Base-by-base conservation (phyloP, 1,140 invertebrate genomes). In the Gryon sp. region DNA sequence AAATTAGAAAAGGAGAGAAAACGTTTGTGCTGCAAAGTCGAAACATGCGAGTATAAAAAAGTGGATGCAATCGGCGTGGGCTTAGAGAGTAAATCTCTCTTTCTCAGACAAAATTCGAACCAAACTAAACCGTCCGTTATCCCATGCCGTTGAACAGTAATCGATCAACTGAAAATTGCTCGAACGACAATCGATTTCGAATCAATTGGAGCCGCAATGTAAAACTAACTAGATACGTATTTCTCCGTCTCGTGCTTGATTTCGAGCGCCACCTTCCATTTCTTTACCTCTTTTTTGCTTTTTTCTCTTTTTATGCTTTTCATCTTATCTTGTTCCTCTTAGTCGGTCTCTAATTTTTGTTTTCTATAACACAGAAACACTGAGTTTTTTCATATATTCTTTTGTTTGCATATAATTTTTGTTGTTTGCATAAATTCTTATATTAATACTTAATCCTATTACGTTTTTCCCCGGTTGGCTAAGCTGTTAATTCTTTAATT, bases 171-270 rank as follows among this genome's bases (percentile, higher is more conserved):
- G 82, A 85, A 84, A 87, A 86, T 84, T 84, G 83, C 79, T 86
- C 79, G 72, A 85, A 85, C 82, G 83, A 85, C 83, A 86, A 86
- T 86, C 83, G 83, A 86, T 87, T 86, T 82, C 82, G 72, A 87
- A 87, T 87, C 85, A 86, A 86, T 86, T 84, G 82, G 76, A 86
- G 79, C 78, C 79, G 76, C 83, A 72, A 80, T 87, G 83, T 85
- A 87, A 86, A 86, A 87, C 85, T 86, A 86, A 86, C 83, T 83
- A 81, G 83, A 83, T 87, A 87, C 84, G 83, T 87, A 85, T 87
- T 86, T 86, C 82, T 87, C 80, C 78, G 76, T 34, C 77, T 80
- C 63, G 74, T 62, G 73, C 70, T 57, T 72, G 57, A 60, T 74
- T 55, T 73, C 72, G 53, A 66, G 34, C 43, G 45, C 52, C 65